Evolutionary conservation across 2,797 vertebrate species (phyloP).

Genomic region (Kryptopterus vitreolus): DNA sequence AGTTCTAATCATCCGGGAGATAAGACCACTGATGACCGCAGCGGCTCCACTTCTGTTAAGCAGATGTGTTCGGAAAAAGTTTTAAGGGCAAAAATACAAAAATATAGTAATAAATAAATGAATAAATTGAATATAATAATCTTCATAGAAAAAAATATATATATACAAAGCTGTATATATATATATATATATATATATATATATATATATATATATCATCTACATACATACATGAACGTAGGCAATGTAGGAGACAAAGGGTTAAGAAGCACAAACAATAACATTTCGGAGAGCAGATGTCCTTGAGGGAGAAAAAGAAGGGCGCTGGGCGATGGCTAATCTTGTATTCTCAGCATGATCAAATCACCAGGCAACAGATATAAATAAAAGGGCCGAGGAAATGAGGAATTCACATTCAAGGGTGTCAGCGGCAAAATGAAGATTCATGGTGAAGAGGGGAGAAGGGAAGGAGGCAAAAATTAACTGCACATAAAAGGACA

Average conservation of each 20-base stretch:
- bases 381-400: conserved; percentile 93
- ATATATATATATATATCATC: neutral
- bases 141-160: too few relatives aligned
- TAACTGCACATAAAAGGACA: conserved; percentile 87
- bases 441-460: conserved; percentile 88
- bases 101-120: too few relatives aligned
- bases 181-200: neutral
- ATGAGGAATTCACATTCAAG: conserved; percentile 96
- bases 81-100: neutral
- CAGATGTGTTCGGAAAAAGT: conserved; percentile 44
- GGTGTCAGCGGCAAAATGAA: conserved; percentile 91
- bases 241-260: conserved; percentile 58
- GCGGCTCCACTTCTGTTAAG: conserved; percentile 35
- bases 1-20: conserved; percentile 34
- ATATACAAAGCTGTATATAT: neutral
- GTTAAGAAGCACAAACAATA: conserved; percentile 86
- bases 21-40: conserved; percentile 34
- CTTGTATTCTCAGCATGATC: conserved; percentile 94
- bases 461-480: conserved; percentile 82
- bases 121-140: too few relatives aligned
- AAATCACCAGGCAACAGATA: conserved; percentile 95
- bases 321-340: conserved; percentile 88
- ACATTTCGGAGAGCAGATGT: conserved; percentile 88
- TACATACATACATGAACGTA: neutral
- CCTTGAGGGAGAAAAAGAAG: conserved; percentile 88